A percentile compares a stretch with the other conserved stretches of the same genome.
Evolutionary conservation across 2,797 vertebrate genomes (phyloP).

Genomic region (Silurus lanzhouensis): DNA sequence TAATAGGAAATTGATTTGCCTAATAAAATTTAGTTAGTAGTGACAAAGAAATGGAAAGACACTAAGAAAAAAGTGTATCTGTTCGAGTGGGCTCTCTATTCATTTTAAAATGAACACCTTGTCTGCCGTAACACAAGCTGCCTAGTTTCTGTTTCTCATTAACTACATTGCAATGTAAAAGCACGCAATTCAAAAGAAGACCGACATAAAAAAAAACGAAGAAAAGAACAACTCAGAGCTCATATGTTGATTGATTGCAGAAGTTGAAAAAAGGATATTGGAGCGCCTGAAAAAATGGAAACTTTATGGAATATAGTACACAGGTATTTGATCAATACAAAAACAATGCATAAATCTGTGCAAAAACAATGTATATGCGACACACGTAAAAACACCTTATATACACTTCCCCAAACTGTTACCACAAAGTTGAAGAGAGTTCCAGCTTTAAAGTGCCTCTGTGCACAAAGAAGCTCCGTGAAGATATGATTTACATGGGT

Average conservation of each 20-base stretch:
- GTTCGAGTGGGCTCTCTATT: neutral
- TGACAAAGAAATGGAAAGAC: neutral
- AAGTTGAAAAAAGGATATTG: slow-evolving; percentile 39
- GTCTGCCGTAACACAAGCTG: neutral
- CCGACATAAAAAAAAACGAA: neutral
- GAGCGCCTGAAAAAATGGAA: slow-evolving; percentile 39
- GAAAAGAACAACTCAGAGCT: slow-evolving; percentile 4
- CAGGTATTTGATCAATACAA: too few species aligned
- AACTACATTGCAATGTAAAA: slow-evolving; percentile 9
- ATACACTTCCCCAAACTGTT: too few species aligned
- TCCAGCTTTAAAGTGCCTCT: too few species aligned
- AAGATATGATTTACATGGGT: too few species aligned
- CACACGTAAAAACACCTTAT: too few species aligned
- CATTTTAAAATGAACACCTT: slow-evolving; percentile 24
- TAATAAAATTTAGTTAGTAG: neutral
- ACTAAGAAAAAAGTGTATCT: neutral
- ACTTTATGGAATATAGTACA: neutral
- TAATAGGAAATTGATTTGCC: slow-evolving; percentile 1
- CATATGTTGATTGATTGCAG: slow-evolving; percentile 25
- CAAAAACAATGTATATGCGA: too few species aligned
- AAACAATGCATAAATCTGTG: too few species aligned
- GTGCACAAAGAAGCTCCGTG: too few species aligned
- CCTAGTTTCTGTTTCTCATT: slow-evolving; percentile 9
- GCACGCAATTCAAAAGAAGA: neutral
- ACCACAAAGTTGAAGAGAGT: too few species aligned